A percentile compares a stretch with the other conserved stretches of the same genome.
Evolutionary conservation across 2,888 invertebrate species (phyloP).

Genomic region (Eledona agricola): DNA sequence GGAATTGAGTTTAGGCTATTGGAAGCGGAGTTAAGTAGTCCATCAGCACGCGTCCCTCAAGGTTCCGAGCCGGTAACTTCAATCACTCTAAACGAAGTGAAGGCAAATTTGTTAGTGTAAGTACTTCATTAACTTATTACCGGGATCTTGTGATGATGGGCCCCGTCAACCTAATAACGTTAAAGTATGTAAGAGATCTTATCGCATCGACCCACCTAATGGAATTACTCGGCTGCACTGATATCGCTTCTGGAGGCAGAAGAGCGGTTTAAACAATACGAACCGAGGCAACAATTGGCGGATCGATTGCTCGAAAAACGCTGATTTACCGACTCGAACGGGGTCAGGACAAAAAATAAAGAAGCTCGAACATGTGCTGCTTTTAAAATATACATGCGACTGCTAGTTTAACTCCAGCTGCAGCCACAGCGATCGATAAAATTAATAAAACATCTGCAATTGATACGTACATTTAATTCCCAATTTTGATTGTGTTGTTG

Average conservation of each 20-base stretch:
- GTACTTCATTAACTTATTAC: constrained; percentile 50
- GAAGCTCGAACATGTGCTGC: too few species aligned
- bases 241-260: constrained; percentile 11
- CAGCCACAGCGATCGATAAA: too few species aligned
- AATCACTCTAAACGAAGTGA: constrained; percentile 42
- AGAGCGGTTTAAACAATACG: constrained; percentile 4
- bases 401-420: too few species aligned
- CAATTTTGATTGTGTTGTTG: too few species aligned
- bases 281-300: constrained; percentile 5
- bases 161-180: constrained; percentile 39
- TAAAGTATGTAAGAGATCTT: constrained; percentile 43
- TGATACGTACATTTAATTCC: too few species aligned
- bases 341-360: too few species aligned
- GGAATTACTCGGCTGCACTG: constrained; percentile 35
- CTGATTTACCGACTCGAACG: too few species aligned
- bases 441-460: too few species aligned
- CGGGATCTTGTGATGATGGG: constrained; percentile 41
- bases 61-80: constrained; percentile 30
- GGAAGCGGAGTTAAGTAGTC: constrained; percentile 40
- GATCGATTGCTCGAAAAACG: too few species aligned
- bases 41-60: constrained; percentile 38
- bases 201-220: constrained; percentile 37
- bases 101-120: constrained; percentile 48
- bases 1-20: constrained; percentile 40
- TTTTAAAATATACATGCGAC: too few species aligned